Percentiles rank a stretch among this genome's conserved stretches.
phyloP scores from a whole-genome alignment of 2,113 vertebrate genomes.

The Pterophyllum scalare region DNA sequence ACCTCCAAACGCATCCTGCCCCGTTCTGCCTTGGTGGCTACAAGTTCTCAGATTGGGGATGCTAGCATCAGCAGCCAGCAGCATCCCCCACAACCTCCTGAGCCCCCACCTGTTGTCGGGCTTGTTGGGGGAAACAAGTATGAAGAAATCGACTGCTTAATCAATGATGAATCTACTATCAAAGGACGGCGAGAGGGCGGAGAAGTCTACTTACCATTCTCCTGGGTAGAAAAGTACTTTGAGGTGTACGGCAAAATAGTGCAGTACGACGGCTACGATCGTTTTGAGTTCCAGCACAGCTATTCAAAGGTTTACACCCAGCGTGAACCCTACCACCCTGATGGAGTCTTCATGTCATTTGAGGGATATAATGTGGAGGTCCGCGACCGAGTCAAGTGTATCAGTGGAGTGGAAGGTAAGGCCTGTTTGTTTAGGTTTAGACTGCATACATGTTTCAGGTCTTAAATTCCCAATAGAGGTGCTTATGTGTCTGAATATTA shows the following conservation, averaged over 20 bases:
- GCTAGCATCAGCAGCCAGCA: conserved; percentile 79
- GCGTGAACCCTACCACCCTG: conserved; percentile 91
- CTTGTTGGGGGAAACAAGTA: conserved; percentile 82
- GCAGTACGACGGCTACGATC: conserved; percentile 90
- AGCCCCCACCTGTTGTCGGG: conserved; percentile 86
- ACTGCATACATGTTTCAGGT: background rate
- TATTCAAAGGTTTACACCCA: conserved; percentile 97
- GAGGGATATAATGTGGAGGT: conserved; percentile 99
- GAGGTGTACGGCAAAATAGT: conserved; percentile 94
- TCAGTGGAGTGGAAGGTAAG: conserved; percentile 96
- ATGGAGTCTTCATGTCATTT: conserved; percentile 99
- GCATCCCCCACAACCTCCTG: conserved; percentile 84
- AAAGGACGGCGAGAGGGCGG: conserved; percentile 89
- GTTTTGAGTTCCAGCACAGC: conserved; percentile 98
- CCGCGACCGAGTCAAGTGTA: conserved; percentile 96
- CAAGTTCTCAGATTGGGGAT: conserved; percentile 79
- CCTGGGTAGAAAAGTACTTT: conserved; percentile 96
- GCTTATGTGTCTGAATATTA: background rate
- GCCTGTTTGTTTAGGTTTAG: background rate
- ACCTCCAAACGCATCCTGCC: conserved; percentile 76
- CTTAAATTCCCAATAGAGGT: background rate
- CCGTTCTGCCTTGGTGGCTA: conserved; percentile 56
- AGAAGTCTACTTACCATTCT: conserved; percentile 95
- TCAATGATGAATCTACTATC: conserved; percentile 93
- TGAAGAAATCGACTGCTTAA: conserved; percentile 96